Evolutionary conservation across 2,888 invertebrate genomes (phyloP).

Genomic region (Cerastis rubricosa): DNA sequence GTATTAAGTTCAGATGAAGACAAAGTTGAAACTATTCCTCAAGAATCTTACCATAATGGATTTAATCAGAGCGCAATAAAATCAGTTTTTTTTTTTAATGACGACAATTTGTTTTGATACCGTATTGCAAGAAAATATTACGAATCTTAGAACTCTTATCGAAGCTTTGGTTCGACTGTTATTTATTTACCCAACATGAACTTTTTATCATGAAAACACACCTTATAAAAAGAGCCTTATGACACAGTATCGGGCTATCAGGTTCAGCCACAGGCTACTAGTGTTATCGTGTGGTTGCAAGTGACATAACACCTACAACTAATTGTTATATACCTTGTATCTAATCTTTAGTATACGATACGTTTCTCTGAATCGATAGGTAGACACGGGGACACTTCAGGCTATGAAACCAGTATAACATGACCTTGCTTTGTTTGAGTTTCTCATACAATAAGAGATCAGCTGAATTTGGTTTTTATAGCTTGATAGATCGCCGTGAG

Average conservation of each 20-base stretch:
- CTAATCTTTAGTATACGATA: constrained; percentile 41
- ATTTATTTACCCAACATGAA: constrained; percentile 9
- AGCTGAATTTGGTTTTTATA: no score
- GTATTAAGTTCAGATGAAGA: not conserved
- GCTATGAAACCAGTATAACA: no score
- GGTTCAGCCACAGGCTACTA: constrained; percentile 60
- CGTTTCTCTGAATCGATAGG: constrained; percentile 33
- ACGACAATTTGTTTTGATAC: not conserved
- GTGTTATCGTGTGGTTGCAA: constrained; percentile 55
- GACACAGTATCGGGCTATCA: constrained; percentile 47
- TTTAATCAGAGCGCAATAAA: constrained; percentile 7
- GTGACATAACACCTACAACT: constrained; percentile 41
- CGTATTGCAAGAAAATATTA: constrained; percentile 3
- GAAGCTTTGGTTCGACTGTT: no score
- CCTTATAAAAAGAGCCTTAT: constrained; percentile 35
- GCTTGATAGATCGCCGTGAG: no score
- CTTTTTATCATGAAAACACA: constrained; percentile 39
- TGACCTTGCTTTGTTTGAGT: no score
- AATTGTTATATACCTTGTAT: constrained; percentile 45
- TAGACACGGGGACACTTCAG: not conserved
- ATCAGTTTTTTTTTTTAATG: not conserved
- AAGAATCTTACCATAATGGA: not conserved
- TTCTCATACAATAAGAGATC: no score
- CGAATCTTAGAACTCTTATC: constrained; percentile 41
- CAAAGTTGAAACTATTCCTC: not conserved